These are phyloP conservation scores for Eupithecia subumbrata DNA, from an alignment of 2,888 invertebrate species.

Conservation along the genomic window DNA sequence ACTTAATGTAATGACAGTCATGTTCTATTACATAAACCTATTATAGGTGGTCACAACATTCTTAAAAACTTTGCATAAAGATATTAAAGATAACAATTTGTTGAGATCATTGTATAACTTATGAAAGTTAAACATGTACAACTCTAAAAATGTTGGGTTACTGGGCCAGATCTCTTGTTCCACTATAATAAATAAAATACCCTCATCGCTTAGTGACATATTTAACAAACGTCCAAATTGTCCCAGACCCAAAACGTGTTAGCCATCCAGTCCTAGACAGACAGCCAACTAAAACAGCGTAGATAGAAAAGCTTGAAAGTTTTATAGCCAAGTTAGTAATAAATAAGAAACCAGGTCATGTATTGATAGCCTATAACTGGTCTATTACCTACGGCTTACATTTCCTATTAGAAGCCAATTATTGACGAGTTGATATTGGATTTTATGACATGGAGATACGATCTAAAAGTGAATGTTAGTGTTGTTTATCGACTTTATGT, in stretches of 20 bases:
- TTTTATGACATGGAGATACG: neutral
- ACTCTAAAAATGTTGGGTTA: too few relatives aligned
- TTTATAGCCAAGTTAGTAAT: conserved; percentile 1
- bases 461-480: neutral
- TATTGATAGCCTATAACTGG: neutral
- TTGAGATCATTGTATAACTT: too few relatives aligned
- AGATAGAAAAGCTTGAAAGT: conserved; percentile 1
- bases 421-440: neutral
- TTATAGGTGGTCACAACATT: too few relatives aligned
- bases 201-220: neutral
- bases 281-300: neutral
- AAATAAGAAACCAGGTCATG: conserved; percentile 6
- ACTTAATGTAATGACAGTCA: too few relatives aligned
- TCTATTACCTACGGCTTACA: neutral
- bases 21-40: too few relatives aligned
- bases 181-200: neutral
- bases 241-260: neutral
- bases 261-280: neutral
- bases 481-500: neutral
- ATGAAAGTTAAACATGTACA: too few relatives aligned
- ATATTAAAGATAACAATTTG: too few relatives aligned
- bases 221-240: neutral
- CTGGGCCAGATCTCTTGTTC: neutral
- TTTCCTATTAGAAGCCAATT: neutral
- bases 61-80: too few relatives aligned